Evolutionary conservation across 2,113 vertebrate genomes (phyloP).

Genomic region (Otis tarda): DNA sequence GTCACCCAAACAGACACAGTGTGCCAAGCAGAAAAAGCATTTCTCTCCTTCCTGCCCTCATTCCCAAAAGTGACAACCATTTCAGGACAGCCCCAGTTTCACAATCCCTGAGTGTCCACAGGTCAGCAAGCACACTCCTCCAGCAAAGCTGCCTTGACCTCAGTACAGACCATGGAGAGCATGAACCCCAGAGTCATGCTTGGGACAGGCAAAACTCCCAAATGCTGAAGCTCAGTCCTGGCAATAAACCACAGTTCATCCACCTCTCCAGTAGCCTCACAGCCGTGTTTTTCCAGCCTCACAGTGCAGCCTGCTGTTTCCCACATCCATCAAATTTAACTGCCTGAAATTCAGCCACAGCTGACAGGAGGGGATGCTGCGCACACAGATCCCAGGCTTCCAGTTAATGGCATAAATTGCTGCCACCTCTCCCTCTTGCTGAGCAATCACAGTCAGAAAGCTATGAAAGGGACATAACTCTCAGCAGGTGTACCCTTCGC

Average conservation of each 20-base stretch:
- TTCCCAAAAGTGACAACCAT: neutral
- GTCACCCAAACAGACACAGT: neutral
- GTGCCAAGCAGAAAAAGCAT: neutral
- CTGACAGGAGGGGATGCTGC: neutral
- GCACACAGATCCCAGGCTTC: neutral
- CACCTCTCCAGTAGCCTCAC: neutral
- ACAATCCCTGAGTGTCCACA: rapidly evolving
- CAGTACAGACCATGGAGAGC: neutral
- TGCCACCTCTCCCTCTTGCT: neutral
- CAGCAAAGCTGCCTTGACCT: neutral
- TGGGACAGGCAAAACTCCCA: neutral
- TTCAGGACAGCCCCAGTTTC: neutral
- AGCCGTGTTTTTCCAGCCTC: neutral
- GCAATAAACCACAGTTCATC: neutral
- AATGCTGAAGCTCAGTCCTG: neutral
- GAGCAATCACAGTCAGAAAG: neutral
- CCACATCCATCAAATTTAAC: neutral
- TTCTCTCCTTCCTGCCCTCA: neutral
- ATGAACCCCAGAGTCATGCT: neutral
- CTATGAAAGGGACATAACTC: neutral
- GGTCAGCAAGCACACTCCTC: neutral
- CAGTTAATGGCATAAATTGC: neutral
- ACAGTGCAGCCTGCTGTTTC: neutral
- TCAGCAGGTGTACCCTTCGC: neutral
- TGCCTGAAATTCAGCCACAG: neutral